Base-by-base conservation (phyloP, 1,140 invertebrate genomes). In the Brachionus koreanus region DNA sequence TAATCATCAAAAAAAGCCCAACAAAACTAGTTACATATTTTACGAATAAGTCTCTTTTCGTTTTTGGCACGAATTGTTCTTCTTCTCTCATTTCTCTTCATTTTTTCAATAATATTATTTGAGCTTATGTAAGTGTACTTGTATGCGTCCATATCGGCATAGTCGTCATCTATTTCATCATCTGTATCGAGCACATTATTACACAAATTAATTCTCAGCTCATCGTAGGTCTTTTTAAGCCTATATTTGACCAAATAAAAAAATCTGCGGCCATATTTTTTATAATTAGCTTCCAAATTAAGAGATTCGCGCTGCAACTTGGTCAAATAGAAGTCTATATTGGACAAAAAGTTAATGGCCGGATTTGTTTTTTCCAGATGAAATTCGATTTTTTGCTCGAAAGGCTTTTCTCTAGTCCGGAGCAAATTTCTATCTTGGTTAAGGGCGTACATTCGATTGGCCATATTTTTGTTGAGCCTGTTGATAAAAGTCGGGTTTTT, bases 1-100 rank as follows among this genome's bases (percentile, higher is more conserved):
- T 29, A 65, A 25, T 12, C 29, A 65, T 29, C 25, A 43, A 72
- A 43, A 43, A 74, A 74, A 74, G n/a, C n/a, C n/a, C 12, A 25
- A 43, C n/a, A 5, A 74, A 25, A 19, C 39, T 69, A 74, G 42
- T 74, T 46, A 74, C 69, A 74, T 46, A 74, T 46, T 74, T 46
- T 74, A 74, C 69, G 69, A 46, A 74, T 74, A 12, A 74, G 69
- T 46, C 69, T 43, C 12, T 74, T 74, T 33, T 74, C 69, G 10
- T 46, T 69, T 33, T 69, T 74, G 39, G 42, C 37, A 46, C 69
- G 69, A 74, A 46, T 74, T 12, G 69, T 46, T 46, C 69, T 23
- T 46, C 33, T n/a, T 13, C 42, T n/a, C 43, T 74, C 69, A 33
- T 74, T 74, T 43, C 42, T 29, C 12, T 46, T 74, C 69, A 74